These are phyloP conservation scores for Passer montanus DNA, from an alignment of 2,113 vertebrate species.

Conservation along the genomic window DNA sequence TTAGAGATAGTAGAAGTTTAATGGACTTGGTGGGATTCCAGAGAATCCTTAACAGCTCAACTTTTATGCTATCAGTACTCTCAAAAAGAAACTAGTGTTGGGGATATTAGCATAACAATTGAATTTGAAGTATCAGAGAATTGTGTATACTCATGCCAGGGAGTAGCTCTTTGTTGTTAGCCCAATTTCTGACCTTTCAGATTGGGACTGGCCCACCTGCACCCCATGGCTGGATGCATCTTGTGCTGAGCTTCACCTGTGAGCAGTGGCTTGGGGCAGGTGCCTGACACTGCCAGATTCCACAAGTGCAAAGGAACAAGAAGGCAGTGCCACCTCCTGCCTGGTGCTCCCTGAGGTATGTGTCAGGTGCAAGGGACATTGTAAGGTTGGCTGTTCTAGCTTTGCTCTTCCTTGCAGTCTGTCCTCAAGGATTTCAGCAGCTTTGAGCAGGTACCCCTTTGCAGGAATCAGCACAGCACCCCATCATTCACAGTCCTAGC, in stretches of 20 bases:
- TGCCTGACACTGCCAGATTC: not conserved
- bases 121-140: not conserved
- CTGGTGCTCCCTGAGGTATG: fast-evolving
- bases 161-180: not conserved
- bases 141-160: not conserved
- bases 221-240: not conserved
- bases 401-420: not conserved
- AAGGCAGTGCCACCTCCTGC: not conserved
- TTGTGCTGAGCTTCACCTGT: fast-evolving
- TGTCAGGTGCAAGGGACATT: fast-evolving
- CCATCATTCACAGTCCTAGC: not conserved
- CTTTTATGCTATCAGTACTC: fast-evolving
- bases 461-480: not conserved
- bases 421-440: not conserved
- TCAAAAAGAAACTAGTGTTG: not conserved
- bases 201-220: fast-evolving
- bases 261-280: not conserved
- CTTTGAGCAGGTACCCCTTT: not conserved
- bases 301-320: not conserved
- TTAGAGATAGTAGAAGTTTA: not conserved
- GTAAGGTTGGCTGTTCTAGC: not conserved
- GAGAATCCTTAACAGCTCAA: not conserved
- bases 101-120: not conserved
- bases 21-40: not conserved
- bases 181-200: not conserved